Evolutionary conservation across 2,113 vertebrate genomes (phyloP).

Genomic region (Acanthisitta chloris): DNA sequence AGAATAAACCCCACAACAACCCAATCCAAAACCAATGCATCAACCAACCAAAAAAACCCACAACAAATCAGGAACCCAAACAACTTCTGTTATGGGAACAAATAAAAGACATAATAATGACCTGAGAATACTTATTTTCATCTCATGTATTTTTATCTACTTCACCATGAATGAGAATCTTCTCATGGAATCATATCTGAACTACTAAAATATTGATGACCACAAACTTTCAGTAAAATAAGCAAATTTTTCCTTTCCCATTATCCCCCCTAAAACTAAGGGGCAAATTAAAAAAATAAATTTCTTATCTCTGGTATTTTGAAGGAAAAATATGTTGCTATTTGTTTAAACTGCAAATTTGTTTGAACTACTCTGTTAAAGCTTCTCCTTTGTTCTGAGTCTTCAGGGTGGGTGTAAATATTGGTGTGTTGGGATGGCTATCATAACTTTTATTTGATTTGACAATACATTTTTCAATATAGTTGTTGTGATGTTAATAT

Average conservation of each 20-base stretch:
- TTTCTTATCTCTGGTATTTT: neutral
- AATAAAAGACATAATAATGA: neutral
- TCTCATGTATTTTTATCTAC: neutral
- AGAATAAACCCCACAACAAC: neutral
- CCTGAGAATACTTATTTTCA: neutral
- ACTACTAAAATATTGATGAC: neutral
- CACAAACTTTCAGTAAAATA: neutral
- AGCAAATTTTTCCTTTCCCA: neutral
- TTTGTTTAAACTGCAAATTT: neutral
- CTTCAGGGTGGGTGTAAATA: neutral
- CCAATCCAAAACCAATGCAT: neutral
- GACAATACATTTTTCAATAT: neutral
- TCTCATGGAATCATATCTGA: neutral
- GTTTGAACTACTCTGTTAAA: neutral
- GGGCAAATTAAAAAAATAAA: fast-evolving
- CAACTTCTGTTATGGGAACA: neutral
- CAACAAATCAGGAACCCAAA: fast-evolving
- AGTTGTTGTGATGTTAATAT: neutral
- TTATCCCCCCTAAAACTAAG: neutral
- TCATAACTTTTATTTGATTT: neutral
- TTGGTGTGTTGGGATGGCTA: neutral
- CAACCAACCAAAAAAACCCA: neutral
- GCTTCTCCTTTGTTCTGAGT: neutral
- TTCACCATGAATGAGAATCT: neutral
- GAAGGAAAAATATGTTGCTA: neutral